Conservation (phyloP, 2,888 invertebrate species). For the Tolmerus cingulatus region DNA sequence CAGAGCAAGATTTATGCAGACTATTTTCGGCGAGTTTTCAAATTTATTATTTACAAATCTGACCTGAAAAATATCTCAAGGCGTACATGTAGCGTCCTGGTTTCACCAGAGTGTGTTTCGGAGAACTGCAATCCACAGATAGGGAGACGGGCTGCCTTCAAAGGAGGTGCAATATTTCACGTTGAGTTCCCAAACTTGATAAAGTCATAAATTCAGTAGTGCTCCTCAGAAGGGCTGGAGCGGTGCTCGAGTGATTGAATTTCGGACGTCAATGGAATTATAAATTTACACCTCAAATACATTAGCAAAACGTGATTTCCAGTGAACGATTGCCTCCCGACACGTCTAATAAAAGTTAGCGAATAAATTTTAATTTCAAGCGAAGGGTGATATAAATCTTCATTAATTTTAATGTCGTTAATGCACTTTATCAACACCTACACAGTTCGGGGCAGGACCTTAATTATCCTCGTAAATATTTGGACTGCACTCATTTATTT, state of each 20-base stretch:
- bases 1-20: conserved; percentile 29
- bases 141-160: conserved; percentile 3
- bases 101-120: not conserved
- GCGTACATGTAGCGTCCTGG: not conserved
- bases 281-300: conserved; percentile 30
- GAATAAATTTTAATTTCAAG: conserved; percentile 24
- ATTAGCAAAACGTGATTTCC: not conserved
- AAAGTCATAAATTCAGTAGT: conserved; percentile 19
- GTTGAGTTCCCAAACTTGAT: conserved; percentile 19
- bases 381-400: conserved; percentile 12
- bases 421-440: conserved; percentile 15
- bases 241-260: conserved; percentile 27
- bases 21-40: conserved; percentile 38
- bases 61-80: conserved; percentile 35
- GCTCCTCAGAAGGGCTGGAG: not conserved
- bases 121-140: conserved; percentile 4
- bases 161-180: conserved; percentile 30
- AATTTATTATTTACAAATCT: conserved; percentile 40
- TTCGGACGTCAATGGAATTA: conserved; percentile 31
- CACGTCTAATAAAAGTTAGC: not conserved
- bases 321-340: not conserved
- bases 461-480: conserved; percentile 17
- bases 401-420: conserved; percentile 17
- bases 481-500: conserved; percentile 25
- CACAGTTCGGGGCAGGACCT: not conserved